These are phyloP conservation scores for Papilio dardanus DNA, from an alignment of 1,140 invertebrate genomes.

Conservation along the genomic window DNA sequence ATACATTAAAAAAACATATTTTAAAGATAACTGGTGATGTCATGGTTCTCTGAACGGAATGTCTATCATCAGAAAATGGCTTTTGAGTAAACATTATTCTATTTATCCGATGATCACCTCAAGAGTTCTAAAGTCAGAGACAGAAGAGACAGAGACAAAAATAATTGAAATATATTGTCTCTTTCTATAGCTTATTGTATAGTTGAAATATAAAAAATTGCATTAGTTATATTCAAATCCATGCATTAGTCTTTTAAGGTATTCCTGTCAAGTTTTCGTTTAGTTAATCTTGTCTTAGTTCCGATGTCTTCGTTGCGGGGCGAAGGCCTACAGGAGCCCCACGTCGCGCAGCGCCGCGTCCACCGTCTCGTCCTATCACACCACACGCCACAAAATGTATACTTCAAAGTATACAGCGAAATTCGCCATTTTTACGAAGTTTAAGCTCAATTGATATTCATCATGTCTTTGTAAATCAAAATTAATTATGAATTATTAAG, in stretches of 20 bases:
- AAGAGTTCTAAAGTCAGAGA: neutral
- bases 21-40: no score
- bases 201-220: conserved; percentile 4
- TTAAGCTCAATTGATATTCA: neutral
- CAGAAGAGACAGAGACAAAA: neutral
- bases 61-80: no score
- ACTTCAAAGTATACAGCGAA: conserved; percentile 16
- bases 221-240: neutral
- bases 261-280: neutral
- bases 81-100: no score
- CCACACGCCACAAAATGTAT: conserved; percentile 43
- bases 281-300: conserved; percentile 14
- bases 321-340: conserved; percentile 66
- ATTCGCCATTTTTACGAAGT: neutral
- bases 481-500: neutral
- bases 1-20: no score
- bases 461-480: neutral
- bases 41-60: no score
- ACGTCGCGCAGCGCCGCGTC: conserved; percentile 75
- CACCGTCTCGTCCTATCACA: conserved; percentile 76
- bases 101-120: no score
- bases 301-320: conserved; percentile 1
- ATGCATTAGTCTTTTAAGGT: neutral
- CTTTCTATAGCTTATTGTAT: conserved; percentile 23
- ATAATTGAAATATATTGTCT: conserved; percentile 12